Evolutionary conservation across 2,888 invertebrate genomes (phyloP).

Genomic region (Cryptocephalus moraei): DNA sequence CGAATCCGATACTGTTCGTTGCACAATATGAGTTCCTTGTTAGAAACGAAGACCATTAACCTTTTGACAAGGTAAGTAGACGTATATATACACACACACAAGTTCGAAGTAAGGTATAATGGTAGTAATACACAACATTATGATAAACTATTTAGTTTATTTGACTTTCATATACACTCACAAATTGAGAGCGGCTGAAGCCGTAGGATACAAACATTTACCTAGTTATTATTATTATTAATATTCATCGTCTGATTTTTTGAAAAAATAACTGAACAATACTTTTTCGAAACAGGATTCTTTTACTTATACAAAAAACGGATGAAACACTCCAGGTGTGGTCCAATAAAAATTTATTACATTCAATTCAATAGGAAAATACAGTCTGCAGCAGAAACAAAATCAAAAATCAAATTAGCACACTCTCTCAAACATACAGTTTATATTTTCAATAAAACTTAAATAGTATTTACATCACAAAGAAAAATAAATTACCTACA

Average conservation of each 20-base stretch:
- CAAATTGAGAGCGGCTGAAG: constrained; percentile 43
- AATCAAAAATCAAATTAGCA: constrained; percentile 5
- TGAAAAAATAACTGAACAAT: constrained; percentile 30
- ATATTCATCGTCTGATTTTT: constrained; percentile 38
- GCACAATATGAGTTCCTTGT: too few species aligned
- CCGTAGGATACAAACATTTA: constrained; percentile 45
- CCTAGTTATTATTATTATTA: constrained; percentile 44
- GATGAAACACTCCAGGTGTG: not conserved
- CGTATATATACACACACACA: constrained; percentile 2
- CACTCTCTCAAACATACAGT: constrained; percentile 33
- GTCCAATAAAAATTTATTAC: too few species aligned
- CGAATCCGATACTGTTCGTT: too few species aligned
- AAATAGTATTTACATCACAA: constrained; percentile 35
- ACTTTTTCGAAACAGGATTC: constrained; percentile 16
- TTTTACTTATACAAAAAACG: not conserved
- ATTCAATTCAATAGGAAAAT: not conserved
- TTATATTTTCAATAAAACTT: constrained; percentile 17
- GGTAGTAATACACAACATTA: constrained; percentile 21
- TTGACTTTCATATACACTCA: constrained; percentile 45
- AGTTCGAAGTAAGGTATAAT: not conserved
- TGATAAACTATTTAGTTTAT: constrained; percentile 45
- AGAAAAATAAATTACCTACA: constrained; percentile 31
- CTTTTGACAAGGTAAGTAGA: constrained; percentile 2
- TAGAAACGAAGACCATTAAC: not conserved
- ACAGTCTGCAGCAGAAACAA: not conserved